Conservation (phyloP, 2,113 vertebrate species). For the Phainopepla nitens region DNA sequence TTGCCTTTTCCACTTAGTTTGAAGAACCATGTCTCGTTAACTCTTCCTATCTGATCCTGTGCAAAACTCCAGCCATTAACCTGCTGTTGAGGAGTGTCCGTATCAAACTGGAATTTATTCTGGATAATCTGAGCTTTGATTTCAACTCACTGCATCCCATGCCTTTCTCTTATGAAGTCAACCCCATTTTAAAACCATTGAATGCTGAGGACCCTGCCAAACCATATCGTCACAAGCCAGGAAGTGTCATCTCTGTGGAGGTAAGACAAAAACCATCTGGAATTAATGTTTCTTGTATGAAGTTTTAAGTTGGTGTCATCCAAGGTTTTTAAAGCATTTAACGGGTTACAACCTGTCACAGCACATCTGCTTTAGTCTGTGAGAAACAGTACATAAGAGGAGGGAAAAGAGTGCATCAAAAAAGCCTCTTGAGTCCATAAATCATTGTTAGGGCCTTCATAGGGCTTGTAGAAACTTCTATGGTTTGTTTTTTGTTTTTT, state of each 20-base stretch:
- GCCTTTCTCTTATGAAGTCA: slow-evolving; percentile 86
- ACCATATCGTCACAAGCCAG: slow-evolving; percentile 92
- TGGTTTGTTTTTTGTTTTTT: not conserved
- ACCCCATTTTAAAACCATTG: slow-evolving; percentile 81
- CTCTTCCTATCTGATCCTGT: slow-evolving; percentile 85
- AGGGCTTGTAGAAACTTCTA: not conserved
- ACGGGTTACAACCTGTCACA: not conserved
- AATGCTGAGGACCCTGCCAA: slow-evolving; percentile 82
- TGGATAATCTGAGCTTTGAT: slow-evolving; percentile 90
- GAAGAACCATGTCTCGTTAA: slow-evolving; percentile 84
- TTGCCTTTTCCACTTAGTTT: slow-evolving; percentile 71
- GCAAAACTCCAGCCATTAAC: slow-evolving; percentile 84
- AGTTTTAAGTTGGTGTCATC: not conserved
- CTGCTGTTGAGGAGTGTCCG: slow-evolving; percentile 56
- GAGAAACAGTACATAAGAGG: not conserved
- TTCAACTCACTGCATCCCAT: slow-evolving; percentile 79
- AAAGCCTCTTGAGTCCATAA: not conserved
- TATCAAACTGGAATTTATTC: slow-evolving; percentile 85
- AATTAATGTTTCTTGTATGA: not conserved
- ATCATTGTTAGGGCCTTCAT: not conserved
- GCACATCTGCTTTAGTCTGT: not conserved
- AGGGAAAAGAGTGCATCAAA: not conserved
- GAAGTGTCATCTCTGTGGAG: slow-evolving; percentile 97
- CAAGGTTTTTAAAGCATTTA: not conserved
- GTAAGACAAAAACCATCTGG: slow-evolving; percentile 59